Conservation (phyloP, 2,797 vertebrate species). For the Anabacerthia variegaticeps region DNA sequence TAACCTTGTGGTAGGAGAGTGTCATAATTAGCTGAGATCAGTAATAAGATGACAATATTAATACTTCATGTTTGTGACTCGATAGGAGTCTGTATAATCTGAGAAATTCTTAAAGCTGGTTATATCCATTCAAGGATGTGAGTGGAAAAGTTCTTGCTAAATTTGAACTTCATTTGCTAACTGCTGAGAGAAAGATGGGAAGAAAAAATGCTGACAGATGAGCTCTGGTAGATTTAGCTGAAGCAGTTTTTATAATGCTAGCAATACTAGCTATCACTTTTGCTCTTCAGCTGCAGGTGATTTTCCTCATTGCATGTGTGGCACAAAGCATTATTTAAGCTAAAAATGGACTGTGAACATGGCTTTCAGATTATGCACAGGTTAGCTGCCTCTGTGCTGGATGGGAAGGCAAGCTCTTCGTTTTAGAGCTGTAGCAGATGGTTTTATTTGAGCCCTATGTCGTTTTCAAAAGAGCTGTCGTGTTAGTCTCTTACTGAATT, state of each 20-base stretch:
- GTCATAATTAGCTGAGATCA: not conserved
- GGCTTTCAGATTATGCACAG: not conserved
- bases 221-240: not conserved
- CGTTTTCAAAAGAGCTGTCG: slow-evolving; percentile 16
- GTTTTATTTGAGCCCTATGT: slow-evolving; percentile 32
- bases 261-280: not conserved
- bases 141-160: not conserved
- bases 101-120: not conserved
- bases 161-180: not conserved
- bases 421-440: slow-evolving; percentile 39
- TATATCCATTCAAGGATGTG: not conserved
- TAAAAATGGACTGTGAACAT: not conserved
- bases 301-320: not conserved
- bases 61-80: not conserved
- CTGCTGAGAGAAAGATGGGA: not conserved
- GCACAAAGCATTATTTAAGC: not conserved
- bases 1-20: not conserved
- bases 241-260: not conserved
- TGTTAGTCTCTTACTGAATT: slow-evolving; percentile 11
- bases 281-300: not conserved
- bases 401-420: not conserved
- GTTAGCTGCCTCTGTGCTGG: not conserved
- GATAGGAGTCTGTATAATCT: not conserved
- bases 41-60: not conserved
- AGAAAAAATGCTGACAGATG: not conserved